Evolutionary conservation across 92 coral and sea anemone genomes (phyloP).

Genomic region (Porites evermanni): DNA sequence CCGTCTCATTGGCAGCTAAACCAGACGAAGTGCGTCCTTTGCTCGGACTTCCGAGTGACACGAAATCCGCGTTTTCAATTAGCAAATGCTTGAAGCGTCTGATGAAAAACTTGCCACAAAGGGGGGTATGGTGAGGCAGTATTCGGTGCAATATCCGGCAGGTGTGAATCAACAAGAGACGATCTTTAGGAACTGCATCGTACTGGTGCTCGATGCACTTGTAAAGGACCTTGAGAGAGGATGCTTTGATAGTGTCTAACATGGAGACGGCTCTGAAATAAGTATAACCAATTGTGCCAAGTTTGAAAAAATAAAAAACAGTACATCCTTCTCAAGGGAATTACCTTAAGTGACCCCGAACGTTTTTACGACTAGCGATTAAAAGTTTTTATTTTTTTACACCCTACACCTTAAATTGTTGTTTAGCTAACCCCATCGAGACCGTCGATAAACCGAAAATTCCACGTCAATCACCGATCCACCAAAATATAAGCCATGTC

Average conservation of each 20-base stretch:
- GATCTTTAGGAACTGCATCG: conserved; percentile 89
- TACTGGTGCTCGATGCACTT: conserved; percentile 92
- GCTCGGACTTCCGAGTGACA: conserved; percentile 83
- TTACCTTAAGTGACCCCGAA: no score
- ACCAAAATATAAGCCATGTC: no score
- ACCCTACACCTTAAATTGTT: no score
- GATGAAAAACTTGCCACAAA: conserved; percentile 95
- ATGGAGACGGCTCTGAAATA: conserved; percentile 72
- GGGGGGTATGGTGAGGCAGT: conserved; percentile 94
- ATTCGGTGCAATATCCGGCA: conserved; percentile 89
- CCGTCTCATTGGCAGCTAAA: conserved; percentile 67
- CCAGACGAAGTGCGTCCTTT: conserved; percentile 70
- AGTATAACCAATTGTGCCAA: no score
- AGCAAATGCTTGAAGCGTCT: conserved; percentile 95
- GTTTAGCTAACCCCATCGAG: no score
- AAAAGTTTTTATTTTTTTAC: no score
- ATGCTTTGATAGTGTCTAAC: conserved; percentile 88
- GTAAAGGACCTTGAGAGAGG: conserved; percentile 82
- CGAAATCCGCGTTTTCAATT: conserved; percentile 96
- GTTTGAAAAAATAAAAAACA: no score
- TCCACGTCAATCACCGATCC: no score
- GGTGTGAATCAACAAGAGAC: conserved; percentile 94
- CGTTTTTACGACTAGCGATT: no score
- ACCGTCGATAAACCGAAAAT: no score
- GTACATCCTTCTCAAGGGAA: no score